Percentiles rank a stretch among this genome's conserved stretches.
Conservation (phyloP, 2,113 vertebrate species). For the Pseudolaguvia tuberculata region DNA sequence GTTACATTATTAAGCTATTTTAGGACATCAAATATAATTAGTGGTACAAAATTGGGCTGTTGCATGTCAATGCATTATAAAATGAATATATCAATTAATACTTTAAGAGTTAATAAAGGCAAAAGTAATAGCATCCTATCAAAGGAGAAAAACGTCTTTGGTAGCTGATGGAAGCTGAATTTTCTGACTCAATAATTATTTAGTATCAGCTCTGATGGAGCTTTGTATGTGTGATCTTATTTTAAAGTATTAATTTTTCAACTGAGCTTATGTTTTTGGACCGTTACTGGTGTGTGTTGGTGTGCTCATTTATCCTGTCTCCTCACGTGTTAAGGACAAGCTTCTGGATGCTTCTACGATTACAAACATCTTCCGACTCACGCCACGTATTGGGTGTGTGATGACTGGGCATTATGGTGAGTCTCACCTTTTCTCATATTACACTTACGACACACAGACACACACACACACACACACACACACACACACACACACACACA, state of each 20-base stretch:
- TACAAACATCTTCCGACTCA: constrained; percentile 71
- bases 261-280: not conserved
- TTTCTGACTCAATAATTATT: not conserved
- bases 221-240: too few relatives aligned
- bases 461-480: too few relatives aligned
- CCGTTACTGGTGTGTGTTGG: constrained; percentile 2
- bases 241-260: not conserved
- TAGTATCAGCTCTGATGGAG: not conserved
- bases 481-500: too few relatives aligned
- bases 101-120: not conserved
- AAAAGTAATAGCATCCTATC: not conserved
- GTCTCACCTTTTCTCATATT: constrained; percentile 14
- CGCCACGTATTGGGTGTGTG: constrained; percentile 70
- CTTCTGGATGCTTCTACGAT: constrained; percentile 70
- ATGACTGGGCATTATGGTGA: constrained; percentile 72
- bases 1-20: not conserved
- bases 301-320: not conserved
- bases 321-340: constrained; percentile 63
- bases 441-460: too few relatives aligned
- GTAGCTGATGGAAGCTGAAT: not conserved
- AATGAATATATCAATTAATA: not conserved
- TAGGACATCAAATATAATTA: too few relatives aligned
- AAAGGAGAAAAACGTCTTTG: too few relatives aligned
- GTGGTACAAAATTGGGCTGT: not conserved
- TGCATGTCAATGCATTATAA: not conserved